A percentile compares a stretch with the other conserved stretches of the same genome.
phyloP scores from a whole-genome alignment of 2,888 invertebrate species.

The Scaptomyza polygonia region DNA sequence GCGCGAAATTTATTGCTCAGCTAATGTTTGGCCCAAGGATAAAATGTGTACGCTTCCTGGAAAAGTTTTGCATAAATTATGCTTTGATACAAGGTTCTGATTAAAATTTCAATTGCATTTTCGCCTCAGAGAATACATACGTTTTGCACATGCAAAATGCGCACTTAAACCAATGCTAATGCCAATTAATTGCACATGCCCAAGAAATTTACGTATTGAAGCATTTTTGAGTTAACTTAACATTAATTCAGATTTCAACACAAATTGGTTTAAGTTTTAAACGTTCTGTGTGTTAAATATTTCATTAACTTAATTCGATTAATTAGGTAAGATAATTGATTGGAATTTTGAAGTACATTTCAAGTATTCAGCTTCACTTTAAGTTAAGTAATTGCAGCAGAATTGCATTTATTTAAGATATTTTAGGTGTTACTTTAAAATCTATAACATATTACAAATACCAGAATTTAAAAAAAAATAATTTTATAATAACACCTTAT shows the following conservation, averaged over 20 bases:
- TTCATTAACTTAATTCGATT: neutral
- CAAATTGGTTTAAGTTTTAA: neutral
- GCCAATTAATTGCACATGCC: constrained; percentile 47
- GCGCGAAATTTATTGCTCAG: constrained; percentile 73
- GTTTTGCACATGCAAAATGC: constrained; percentile 36
- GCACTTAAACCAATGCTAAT: constrained; percentile 41
- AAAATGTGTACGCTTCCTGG: constrained; percentile 43
- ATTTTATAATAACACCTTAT: no score
- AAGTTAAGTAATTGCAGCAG: no score
- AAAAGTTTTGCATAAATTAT: constrained; percentile 65
- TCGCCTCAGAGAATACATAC: constrained; percentile 5
- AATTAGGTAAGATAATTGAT: neutral
- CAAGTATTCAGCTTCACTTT: neutral
- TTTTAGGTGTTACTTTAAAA: no score
- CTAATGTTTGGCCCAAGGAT: constrained; percentile 72
- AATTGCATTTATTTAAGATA: no score
- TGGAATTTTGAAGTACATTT: neutral
- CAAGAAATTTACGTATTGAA: constrained; percentile 27
- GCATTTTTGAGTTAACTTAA: constrained; percentile 1
- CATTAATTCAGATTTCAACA: no score
- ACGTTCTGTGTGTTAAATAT: neutral
- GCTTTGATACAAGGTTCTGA: constrained; percentile 47
- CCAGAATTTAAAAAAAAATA: no score
- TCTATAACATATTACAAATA: no score
- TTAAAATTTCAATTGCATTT: constrained; percentile 59